Evolutionary conservation across 2,797 vertebrate species (phyloP).

Genomic region (Dicrostonyx torquatus): DNA sequence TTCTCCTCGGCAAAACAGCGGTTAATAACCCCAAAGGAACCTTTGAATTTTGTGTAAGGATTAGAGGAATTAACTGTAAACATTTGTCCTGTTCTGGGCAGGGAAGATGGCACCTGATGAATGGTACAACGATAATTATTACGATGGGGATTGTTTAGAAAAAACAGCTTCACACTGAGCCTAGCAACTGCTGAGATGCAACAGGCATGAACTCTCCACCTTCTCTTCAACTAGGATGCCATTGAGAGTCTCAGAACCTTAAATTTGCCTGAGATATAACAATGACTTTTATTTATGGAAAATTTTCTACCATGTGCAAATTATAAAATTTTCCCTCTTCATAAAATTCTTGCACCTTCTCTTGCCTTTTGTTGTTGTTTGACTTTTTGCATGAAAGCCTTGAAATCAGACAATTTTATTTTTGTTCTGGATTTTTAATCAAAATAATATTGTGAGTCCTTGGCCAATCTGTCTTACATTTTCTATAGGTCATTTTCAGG

Average conservation of each 20-base stretch:
- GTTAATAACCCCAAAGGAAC: not conserved
- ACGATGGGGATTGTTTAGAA: not conserved
- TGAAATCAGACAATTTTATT: not conserved
- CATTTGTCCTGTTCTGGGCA: not conserved
- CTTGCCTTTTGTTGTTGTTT: not conserved
- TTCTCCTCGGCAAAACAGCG: not conserved
- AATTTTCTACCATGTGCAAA: not conserved
- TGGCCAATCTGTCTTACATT: not conserved
- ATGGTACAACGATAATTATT: not conserved
- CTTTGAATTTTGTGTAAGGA: not conserved
- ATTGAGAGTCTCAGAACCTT: not conserved
- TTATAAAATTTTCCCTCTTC: not conserved
- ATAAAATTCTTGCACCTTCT: not conserved
- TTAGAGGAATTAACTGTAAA: not conserved
- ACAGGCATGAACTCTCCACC: not conserved
- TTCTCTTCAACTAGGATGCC: not conserved
- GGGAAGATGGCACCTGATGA: not conserved
- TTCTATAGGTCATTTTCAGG: not conserved
- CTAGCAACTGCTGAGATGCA: not conserved
- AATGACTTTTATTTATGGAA: not conserved
- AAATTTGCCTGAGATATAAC: not conserved
- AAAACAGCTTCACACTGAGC: not conserved
- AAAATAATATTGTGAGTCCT: not conserved
- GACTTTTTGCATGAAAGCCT: not conserved
- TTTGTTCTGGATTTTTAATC: not conserved